Evolutionary conservation across 2,113 vertebrate species (phyloP), one percentile per base, ranked within the genome.

Genomic region (Triplophysa tibetana): DNA sequence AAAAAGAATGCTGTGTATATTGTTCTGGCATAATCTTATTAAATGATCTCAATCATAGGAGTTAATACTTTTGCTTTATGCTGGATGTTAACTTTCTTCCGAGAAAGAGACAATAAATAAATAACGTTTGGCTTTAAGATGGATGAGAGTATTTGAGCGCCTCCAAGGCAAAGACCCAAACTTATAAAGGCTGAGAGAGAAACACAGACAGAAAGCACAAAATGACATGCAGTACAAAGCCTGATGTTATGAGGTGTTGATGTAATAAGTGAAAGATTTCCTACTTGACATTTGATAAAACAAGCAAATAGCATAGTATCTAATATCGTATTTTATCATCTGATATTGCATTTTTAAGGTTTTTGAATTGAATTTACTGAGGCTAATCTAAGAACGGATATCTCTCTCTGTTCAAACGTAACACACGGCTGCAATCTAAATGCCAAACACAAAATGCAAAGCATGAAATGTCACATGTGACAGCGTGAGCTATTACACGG

Each of bases 101-200:
- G 89, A 50, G 87, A 41, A 88, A 56, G 33, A 33, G 6, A 56
- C 69, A 56, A 2, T 12, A 61, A 26, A 72, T n/a, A n/a, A 48
- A 66, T 10, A 65, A 66, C 29, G 23, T 26, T 50, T 17, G 75
- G 33, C 13, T 45, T 21, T 69, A 12, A 60, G 60, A 63, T 68
- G 48, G 68, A 68, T 61, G 74, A 70, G 2, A 33, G n/a, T 33
- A 70, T 54, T 5, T 26, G 13, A 48, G 12, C 23, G 23, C 66
- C 45, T 70, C 8, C 48, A 14, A 52, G 48, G 13, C 48, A 52
- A 70, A 70, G 8, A 21, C 45, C 45, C 16, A 52, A 70, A 70
- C 45, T 13, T 24, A 52, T 52, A 52, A 52, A 48, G 12, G 23
- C 14, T 69, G 11, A 45, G n/a, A 68, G 2, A 68, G n/a, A 68